phyloP scores from a whole-genome alignment of 2,113 vertebrate species.

The Hypanus sabinus region DNA sequence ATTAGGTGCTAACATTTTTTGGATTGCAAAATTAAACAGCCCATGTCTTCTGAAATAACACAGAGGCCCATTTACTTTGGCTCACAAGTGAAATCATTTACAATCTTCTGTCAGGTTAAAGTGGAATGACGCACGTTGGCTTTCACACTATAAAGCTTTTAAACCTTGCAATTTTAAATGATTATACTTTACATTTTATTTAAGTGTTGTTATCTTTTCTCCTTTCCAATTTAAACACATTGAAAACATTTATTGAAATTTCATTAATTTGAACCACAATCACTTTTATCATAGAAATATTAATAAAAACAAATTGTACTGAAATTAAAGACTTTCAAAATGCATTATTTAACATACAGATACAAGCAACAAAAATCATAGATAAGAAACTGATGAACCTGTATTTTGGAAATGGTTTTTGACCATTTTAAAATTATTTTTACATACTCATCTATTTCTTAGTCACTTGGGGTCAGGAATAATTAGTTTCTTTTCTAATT shows the following conservation, averaged over 20 bases:
- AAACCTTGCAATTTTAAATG: background rate
- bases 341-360: background rate
- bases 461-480: too few relatives aligned
- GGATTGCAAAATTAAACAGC: conserved; percentile 25
- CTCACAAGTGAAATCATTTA: conserved; percentile 17
- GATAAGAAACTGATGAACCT: background rate
- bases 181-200: background rate
- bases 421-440: background rate
- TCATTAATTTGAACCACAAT: background rate
- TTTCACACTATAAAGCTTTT: background rate
- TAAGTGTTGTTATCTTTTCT: conserved; percentile 23
- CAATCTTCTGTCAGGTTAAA: conserved; percentile 35
- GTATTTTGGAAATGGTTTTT: background rate
- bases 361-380: too few relatives aligned
- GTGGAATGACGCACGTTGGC: conserved; percentile 33
- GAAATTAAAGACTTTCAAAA: background rate
- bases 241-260: conserved; percentile 5
- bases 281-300: background rate
- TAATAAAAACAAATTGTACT: background rate
- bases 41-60: conserved; percentile 31
- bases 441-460: background rate
- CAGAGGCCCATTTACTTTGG: conserved; percentile 35
- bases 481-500: too few relatives aligned
- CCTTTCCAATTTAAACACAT: conserved; percentile 8
- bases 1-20: conserved; percentile 11